phyloP scores from a whole-genome alignment of 2,888 invertebrate genomes.

The Cyrtodaria siliqua region DNA sequence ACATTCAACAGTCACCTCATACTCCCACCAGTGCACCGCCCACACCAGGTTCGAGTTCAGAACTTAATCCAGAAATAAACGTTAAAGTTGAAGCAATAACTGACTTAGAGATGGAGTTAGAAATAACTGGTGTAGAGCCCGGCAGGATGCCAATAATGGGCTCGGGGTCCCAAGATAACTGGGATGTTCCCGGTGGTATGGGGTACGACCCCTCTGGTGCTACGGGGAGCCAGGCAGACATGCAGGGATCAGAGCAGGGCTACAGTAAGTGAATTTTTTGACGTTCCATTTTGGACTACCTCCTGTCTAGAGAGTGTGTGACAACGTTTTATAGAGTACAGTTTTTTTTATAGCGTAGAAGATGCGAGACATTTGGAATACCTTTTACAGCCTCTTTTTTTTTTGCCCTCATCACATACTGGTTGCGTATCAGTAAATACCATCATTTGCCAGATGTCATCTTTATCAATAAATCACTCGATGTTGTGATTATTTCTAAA shows the following conservation, averaged over 20 bases:
- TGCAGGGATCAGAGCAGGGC: conserved; percentile 21
- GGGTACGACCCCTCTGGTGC: conserved; percentile 50
- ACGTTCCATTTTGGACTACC: not conserved
- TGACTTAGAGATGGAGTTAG: conserved; percentile 53
- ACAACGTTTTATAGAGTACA: too few relatives aligned
- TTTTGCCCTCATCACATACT: too few relatives aligned
- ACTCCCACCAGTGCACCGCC: conserved; percentile 18
- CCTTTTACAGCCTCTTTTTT: too few relatives aligned
- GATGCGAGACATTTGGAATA: too few relatives aligned
- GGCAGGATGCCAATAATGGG: conserved; percentile 27
- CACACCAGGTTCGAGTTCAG: conserved; percentile 6
- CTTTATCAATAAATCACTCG: too few relatives aligned
- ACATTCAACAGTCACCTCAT: conserved; percentile 17
- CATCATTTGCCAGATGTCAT: too few relatives aligned
- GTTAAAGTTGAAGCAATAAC: conserved; percentile 57
- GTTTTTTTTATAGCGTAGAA: too few relatives aligned
- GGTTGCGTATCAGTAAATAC: too few relatives aligned
- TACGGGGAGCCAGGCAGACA: conserved; percentile 44
- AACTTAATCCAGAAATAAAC: conserved; percentile 36
- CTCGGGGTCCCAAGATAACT: conserved; percentile 35
- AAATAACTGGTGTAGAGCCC: conserved; percentile 60
- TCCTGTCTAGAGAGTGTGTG: not conserved
- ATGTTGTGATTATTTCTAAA: too few relatives aligned
- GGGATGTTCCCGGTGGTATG: conserved; percentile 39
- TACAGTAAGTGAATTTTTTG: conserved; percentile 35